Base-by-base conservation (phyloP, 2,797 vertebrate species). In the Botia kubotai region DNA sequence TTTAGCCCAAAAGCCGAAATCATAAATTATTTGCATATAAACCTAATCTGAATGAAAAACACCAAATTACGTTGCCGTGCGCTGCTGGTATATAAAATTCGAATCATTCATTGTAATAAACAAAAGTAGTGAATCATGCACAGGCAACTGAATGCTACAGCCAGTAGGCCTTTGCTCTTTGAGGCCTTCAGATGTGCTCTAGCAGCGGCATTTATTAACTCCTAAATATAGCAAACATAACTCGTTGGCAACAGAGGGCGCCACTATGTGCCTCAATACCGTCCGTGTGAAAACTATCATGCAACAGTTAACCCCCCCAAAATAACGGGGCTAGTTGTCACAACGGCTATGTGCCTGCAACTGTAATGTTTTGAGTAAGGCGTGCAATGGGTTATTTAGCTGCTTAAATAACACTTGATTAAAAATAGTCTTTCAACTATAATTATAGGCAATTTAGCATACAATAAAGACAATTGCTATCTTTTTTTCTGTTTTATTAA, bases 61-160 rank as follows among this genome's bases (percentile, higher is more conserved):
- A 12, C 0, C 0, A 12, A 16, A 58, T 8, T 43, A 43, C 0
- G 0, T 43, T 7, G 39, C 39, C 6, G 1, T 6, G 6, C 3
- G 8, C 0, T 17, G 3, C 10, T 4, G 4, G 0, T 14, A 2
- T 21, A 58, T 12, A 4, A 26, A 58, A 19, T n/a, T 53, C 19
- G 6, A 2, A 8, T 12, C 13, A 21, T 33, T 60, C 3, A 23
- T 53, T 12, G 73, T 66, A 19, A 2, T 43, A 55, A 57, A 72
- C 33, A 73, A 62, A 70, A 17, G 63, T 74, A 6, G 33, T 29
- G 52, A 69, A 63, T 89, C 90, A 85, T 78, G 75, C 83, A 84
- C 57, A 83, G 89, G 8, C n/a, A 53, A 62, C n/a, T 2, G n/a
- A 29, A 21, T 4, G 53, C 65, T 69, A 57, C 48, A 26, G 14